phyloP scores from a whole-genome alignment of 1,140 invertebrate species.

The Amphibalanus amphitrite region DNA sequence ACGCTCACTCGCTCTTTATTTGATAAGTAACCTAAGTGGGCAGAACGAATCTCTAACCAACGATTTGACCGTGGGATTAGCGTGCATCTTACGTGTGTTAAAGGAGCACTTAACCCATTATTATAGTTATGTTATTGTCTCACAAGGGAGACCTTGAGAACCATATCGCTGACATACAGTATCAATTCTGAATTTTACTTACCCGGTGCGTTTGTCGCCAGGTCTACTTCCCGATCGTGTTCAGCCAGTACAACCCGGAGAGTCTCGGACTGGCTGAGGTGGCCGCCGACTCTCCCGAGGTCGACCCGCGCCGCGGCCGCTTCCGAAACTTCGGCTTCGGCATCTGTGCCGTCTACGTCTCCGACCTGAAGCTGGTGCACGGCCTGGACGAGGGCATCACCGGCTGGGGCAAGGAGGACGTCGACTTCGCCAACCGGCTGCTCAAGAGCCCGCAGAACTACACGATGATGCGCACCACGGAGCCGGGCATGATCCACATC shows the following conservation, averaged over 20 bases:
- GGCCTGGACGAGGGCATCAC: slow-evolving; percentile 83
- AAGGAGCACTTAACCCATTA: too few relatives aligned
- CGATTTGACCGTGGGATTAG: too few relatives aligned
- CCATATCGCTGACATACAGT: too few relatives aligned
- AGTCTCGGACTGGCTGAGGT: slow-evolving; percentile 19
- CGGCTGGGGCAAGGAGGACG: slow-evolving; percentile 89
- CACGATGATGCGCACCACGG: slow-evolving; percentile 53
- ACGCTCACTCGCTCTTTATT: too few relatives aligned
- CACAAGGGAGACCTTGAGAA: too few relatives aligned
- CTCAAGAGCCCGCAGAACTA: slow-evolving; percentile 29
- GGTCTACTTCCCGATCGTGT: slow-evolving; percentile 88
- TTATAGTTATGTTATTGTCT: too few relatives aligned
- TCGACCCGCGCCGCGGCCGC: slow-evolving; percentile 54
- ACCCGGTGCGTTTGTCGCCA: too few relatives aligned
- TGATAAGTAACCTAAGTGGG: too few relatives aligned
- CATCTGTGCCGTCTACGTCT: slow-evolving; percentile 76
- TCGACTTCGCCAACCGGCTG: slow-evolving; percentile 69
- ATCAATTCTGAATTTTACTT: too few relatives aligned
- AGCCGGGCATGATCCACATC: slow-evolving; percentile 75
- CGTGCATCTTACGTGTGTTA: too few relatives aligned
- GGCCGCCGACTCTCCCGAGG: slow-evolving; percentile 24
- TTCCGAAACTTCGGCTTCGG: slow-evolving; percentile 94
- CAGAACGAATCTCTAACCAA: too few relatives aligned
- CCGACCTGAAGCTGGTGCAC: slow-evolving; percentile 58
- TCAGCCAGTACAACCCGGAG: slow-evolving; percentile 79